A percentile compares a stretch with the other conserved stretches of the same genome.
Evolutionary conservation across 2,113 vertebrate genomes (phyloP).

Genomic region (Oxygymnocypris stewartii): DNA sequence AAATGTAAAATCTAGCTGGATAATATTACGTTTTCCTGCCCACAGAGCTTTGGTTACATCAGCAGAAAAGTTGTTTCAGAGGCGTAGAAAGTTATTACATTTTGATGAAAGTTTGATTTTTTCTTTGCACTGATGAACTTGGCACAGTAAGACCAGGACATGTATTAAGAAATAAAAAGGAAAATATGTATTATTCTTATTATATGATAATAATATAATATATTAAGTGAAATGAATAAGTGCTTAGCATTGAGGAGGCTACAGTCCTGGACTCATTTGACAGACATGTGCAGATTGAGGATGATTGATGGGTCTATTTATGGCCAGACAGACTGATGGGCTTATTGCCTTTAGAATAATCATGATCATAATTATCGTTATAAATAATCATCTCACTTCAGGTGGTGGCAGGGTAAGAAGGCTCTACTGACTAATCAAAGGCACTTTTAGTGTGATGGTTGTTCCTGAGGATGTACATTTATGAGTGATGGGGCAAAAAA

Average conservation of each 20-base stretch:
- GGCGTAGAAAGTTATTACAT: neutral
- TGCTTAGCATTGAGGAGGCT: neutral
- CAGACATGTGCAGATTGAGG: constrained; percentile 33
- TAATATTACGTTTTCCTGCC: neutral
- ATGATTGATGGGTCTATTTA: constrained; percentile 58
- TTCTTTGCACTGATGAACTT: neutral
- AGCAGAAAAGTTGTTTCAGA: constrained; percentile 3
- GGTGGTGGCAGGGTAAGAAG: constrained; percentile 51
- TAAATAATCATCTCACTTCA: constrained; percentile 61
- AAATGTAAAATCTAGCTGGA: neutral
- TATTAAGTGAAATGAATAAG: neutral
- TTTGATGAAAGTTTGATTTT: neutral
- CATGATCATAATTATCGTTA: constrained; percentile 61
- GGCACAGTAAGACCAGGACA: neutral
- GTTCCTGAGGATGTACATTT: constrained; percentile 4
- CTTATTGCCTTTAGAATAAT: constrained; percentile 66
- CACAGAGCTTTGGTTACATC: constrained; percentile 1
- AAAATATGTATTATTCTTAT: no score
- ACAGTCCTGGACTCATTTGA: neutral
- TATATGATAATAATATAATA: no score
- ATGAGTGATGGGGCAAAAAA: neutral
- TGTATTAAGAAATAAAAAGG: neutral
- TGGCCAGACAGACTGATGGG: constrained; percentile 63
- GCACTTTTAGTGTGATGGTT: constrained; percentile 27
- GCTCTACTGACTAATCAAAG: constrained; percentile 11